Conservation (phyloP, 2,113 vertebrate genomes). For the Marmota monax region DNA sequence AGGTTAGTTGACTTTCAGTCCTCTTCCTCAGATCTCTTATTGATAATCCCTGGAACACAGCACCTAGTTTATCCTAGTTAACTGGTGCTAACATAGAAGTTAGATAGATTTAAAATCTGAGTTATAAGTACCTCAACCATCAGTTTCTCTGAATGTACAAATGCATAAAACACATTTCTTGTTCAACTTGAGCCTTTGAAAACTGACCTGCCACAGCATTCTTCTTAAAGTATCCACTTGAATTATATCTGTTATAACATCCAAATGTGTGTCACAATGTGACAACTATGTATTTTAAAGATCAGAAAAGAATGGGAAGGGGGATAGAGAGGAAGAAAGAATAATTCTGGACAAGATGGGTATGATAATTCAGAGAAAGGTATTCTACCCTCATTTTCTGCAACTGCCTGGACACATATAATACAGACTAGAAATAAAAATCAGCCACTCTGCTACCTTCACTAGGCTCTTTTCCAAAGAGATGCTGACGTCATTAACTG, state of each 20-base stretch:
- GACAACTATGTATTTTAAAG: conserved; percentile 69
- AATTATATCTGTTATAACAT: conserved; percentile 81
- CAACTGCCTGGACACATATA: not conserved
- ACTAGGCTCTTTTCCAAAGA: not conserved
- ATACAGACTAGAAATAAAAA: conserved; percentile 42
- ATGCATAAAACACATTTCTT: not conserved
- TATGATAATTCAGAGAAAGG: not conserved
- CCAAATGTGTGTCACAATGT: conserved; percentile 75
- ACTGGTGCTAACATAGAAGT: conserved; percentile 6
- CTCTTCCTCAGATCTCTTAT: not conserved
- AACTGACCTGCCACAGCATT: conserved; percentile 81
- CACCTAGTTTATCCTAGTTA: conserved; percentile 67
- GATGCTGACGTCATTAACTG: not conserved
- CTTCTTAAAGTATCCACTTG: conserved; percentile 65
- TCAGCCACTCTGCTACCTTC: not conserved
- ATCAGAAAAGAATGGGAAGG: conserved; percentile 59
- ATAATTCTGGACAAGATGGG: not conserved
- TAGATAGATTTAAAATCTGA: conserved; percentile 67
- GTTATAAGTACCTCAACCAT: conserved; percentile 75
- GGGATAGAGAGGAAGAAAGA: not conserved
- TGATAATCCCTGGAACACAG: not conserved
- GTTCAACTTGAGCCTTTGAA: conserved; percentile 45
- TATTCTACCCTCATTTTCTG: not conserved
- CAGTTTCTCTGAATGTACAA: conserved; percentile 65
- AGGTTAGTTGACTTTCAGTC: conserved; percentile 45